A percentile compares a stretch with the other conserved stretches of the same genome.
These are phyloP conservation scores for Hypomesus transpacificus DNA, from an alignment of 2,113 vertebrate genomes.

Conservation along the genomic window DNA sequence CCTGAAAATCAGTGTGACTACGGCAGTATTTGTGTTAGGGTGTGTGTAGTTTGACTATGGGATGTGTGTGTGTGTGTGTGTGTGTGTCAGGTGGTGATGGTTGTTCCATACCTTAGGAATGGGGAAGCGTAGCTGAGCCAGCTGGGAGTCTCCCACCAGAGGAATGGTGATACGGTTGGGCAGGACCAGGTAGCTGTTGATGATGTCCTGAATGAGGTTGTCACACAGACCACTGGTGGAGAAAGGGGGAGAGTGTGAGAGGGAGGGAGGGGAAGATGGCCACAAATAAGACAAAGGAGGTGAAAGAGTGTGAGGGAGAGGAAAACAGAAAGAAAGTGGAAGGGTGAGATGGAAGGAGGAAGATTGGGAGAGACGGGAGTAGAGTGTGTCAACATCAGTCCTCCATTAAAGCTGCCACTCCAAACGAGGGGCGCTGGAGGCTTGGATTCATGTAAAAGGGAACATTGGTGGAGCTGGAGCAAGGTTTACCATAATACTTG, in stretches of 20 bases:
- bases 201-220: slow-evolving; percentile 89
- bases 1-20: background rate
- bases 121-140: slow-evolving; percentile 86
- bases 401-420: too few species aligned
- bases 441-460: too few species aligned
- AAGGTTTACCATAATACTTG: background rate
- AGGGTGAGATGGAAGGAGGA: background rate
- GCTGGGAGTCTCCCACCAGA: slow-evolving; percentile 83
- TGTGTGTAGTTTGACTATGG: background rate
- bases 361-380: background rate
- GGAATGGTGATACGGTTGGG: slow-evolving; percentile 92
- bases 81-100: background rate
- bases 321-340: background rate
- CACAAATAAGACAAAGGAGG: background rate
- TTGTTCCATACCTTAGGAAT: slow-evolving; percentile 81
- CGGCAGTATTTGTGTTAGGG: background rate
- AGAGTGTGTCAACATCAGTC: too few species aligned
- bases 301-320: background rate
- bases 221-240: slow-evolving; percentile 84
- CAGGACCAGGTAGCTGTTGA: slow-evolving; percentile 87
- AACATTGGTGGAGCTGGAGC: background rate
- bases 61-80: background rate
- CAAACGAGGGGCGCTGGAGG: too few species aligned
- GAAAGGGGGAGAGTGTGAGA: slow-evolving; percentile 24
- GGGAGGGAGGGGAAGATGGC: slow-evolving; percentile 17